Percentiles rank a stretch among this genome's conserved stretches.
Conservation (phyloP, 2,797 vertebrate genomes). For the Oreochromis grahami region DNA sequence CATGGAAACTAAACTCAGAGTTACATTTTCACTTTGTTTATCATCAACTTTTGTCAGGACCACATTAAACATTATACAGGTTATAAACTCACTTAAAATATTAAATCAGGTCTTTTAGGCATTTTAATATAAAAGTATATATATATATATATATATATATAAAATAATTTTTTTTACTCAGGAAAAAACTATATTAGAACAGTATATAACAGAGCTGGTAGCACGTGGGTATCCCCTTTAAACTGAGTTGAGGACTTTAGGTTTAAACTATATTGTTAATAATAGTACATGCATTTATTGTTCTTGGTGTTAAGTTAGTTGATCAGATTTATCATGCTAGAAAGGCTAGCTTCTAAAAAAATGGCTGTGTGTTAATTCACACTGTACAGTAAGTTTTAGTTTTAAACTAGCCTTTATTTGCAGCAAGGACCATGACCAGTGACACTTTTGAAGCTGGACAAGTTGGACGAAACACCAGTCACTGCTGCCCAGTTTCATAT, state of each 20-base stretch:
- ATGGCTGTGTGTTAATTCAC: neutral
- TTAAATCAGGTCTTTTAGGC: neutral
- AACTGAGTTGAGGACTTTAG: neutral
- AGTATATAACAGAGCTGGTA: neutral
- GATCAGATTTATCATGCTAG: neutral
- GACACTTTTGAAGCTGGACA: neutral
- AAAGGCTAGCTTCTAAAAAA: neutral
- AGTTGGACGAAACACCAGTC: neutral
- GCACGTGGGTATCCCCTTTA: neutral
- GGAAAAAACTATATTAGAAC: neutral
- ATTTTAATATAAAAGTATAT: neutral
- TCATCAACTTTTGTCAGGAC: neutral
- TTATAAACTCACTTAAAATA: neutral
- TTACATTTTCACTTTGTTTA: conserved; percentile 24
- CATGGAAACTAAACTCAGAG: conserved; percentile 62
- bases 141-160: no score
- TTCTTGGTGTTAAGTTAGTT: neutral
- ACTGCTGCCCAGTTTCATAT: neutral
- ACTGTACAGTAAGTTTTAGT: neutral
- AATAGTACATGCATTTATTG: neutral
- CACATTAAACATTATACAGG: neutral
- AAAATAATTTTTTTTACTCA: neutral
- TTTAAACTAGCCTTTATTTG: neutral
- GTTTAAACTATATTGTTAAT: neutral
- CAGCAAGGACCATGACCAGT: neutral